A percentile compares a stretch with the other conserved stretches of the same genome.
These are phyloP conservation scores for Melinopterus prodromus DNA, from an alignment of 2,888 invertebrate genomes.

Conservation along the genomic window DNA sequence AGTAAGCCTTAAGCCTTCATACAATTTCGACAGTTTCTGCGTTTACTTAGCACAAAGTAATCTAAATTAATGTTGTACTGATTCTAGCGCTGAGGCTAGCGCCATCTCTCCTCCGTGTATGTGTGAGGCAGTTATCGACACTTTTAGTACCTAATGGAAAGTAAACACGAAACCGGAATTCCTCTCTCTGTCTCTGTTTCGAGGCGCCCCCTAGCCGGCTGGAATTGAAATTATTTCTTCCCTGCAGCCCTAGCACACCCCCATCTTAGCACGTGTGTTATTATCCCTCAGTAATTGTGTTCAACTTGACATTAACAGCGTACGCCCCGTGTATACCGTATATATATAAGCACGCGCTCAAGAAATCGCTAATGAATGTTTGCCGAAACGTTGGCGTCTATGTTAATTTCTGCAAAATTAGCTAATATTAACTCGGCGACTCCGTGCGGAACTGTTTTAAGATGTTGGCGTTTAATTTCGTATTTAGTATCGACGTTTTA, in stretches of 20 bases:
- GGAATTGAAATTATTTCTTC: conserved; percentile 55
- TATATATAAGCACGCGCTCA: conserved; percentile 27
- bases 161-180: conserved; percentile 57
- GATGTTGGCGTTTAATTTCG: conserved; percentile 4
- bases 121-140: conserved; percentile 52
- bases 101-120: not conserved
- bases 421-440: not conserved
- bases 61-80: conserved; percentile 57
- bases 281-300: conserved; percentile 49
- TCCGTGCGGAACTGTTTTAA: not conserved
- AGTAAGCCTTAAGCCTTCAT: not conserved
- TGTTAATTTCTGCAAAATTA: conserved; percentile 4
- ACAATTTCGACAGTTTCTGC: not conserved
- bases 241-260: conserved; percentile 38
- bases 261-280: conserved; percentile 46
- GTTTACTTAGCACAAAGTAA: conserved; percentile 54
- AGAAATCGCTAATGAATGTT: conserved; percentile 54
- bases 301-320: conserved; percentile 52
- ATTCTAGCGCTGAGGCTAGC: conserved; percentile 54
- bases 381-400: conserved; percentile 44
- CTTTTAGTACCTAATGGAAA: conserved; percentile 59
- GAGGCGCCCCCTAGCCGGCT: not conserved
- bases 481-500: not conserved
- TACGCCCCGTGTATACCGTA: conserved; percentile 15
- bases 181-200: conserved; percentile 23